Base-by-base conservation (phyloP, 2,113 vertebrate species). In the Apaloderma vittatum region DNA sequence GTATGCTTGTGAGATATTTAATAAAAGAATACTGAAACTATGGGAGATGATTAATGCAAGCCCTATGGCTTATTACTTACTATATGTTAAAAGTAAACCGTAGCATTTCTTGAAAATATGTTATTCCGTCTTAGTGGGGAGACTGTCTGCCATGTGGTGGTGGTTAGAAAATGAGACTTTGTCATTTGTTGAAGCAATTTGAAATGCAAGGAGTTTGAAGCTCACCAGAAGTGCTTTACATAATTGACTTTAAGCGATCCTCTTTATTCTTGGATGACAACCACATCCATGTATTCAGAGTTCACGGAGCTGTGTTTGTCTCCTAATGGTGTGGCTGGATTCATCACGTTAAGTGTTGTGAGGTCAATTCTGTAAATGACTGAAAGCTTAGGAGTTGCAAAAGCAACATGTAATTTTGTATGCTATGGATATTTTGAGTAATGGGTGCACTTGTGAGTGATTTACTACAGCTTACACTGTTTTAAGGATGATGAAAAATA, bases 311-410 rank as follows among this genome's bases (percentile, higher is more conserved):
- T 68, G 13, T 15, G 8, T 63, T 79, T 72, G 15, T 84, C 30
- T 82, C 34, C 18, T 48, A 61, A 34, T 21, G 27, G 16, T 18
- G 26, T 15, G 29, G 40, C 26, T 29, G 34, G 21, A 26, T 85
- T 67, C 1, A 2, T 52, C 66, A 13, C 0, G 0, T 16, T 12
- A 77, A 75, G 29, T 32, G 11, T 11, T 65, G 20, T 1, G 4
- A 81, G 61, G 43, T 70, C 80, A 40, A 32, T 87, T 54, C 68
- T 51, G 36, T 29, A 77, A 61, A 88, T n/a, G 14, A 61, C 54
- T 52, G 6, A 14, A 19, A 34, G 40, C 55, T 75, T 77, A 62
- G 37, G 43, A 92, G 52, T 2, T 81, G 27, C 24, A 22, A 71
- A 67, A 90, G 54, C 62, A 79, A n/a, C 2, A 2, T 46, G 43